Conservation (phyloP, 2,113 vertebrate genomes). For the Propithecus coquereli region DNA sequence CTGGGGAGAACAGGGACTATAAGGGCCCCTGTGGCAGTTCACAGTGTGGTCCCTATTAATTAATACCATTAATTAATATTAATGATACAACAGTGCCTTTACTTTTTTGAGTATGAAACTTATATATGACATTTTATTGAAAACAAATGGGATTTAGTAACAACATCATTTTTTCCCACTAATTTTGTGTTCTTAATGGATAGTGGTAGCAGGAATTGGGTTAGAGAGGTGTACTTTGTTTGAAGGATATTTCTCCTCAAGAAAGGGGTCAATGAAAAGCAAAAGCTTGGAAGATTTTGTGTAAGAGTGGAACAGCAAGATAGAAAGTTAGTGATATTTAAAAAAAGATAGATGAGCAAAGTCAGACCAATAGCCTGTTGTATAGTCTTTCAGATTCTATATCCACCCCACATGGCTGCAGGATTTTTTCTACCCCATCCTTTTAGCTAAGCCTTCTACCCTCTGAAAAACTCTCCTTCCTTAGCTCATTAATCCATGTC, state of each 20-base stretch:
- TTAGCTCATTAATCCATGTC: not conserved
- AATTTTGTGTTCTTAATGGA: slow-evolving; percentile 28
- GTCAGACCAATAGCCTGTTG: not conserved
- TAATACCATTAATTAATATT: not conserved
- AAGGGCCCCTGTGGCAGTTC: not conserved
- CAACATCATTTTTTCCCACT: not conserved
- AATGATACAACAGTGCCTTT: not conserved
- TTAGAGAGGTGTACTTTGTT: not conserved
- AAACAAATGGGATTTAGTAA: not conserved
- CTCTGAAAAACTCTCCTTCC: not conserved
- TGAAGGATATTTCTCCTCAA: not conserved
- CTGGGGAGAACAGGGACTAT: not conserved
- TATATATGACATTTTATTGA: slow-evolving; percentile 4
- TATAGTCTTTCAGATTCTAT: not conserved
- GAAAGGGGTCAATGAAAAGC: not conserved
- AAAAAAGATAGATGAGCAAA: not conserved
- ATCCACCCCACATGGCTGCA: not conserved
- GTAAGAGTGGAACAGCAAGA: not conserved
- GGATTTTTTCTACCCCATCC: not conserved
- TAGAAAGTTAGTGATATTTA: not conserved
- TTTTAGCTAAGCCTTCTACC: not conserved
- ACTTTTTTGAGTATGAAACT: not conserved
- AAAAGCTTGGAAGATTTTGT: not conserved
- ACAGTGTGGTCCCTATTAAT: not conserved
- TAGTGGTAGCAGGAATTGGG: not conserved